These are phyloP conservation scores for Labia minor DNA, from an alignment of 2,888 invertebrate species.

Conservation along the genomic window DNA sequence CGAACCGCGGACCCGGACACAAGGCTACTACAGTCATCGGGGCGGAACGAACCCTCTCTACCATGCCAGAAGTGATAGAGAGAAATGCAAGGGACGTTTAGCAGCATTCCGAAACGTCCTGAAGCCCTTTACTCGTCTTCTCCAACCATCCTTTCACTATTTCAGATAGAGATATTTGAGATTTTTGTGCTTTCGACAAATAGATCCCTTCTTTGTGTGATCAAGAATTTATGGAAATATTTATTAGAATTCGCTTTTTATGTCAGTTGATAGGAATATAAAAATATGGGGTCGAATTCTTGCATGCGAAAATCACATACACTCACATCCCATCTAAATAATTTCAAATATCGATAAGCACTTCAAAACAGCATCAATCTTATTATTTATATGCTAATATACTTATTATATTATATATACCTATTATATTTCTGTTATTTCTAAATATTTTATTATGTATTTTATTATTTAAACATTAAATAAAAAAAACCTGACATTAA, in stretches of 20 bases:
- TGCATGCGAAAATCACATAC: no score
- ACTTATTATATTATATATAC: no score
- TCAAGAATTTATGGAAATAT: constrained; percentile 8
- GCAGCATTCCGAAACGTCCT: background rate
- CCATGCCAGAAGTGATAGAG: background rate
- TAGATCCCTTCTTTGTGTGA: background rate
- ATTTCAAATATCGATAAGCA: no score
- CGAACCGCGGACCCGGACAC: constrained; percentile 13
- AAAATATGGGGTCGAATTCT: no score
- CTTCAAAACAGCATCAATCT: no score
- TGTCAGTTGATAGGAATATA: background rate
- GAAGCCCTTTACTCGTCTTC: background rate
- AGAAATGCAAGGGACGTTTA: background rate
- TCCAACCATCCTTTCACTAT: background rate
- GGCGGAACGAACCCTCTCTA: background rate
- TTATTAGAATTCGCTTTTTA: constrained; percentile 3
- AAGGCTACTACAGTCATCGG: background rate
- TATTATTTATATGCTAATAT: no score
- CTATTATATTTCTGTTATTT: no score
- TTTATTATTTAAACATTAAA: no score
- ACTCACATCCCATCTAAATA: no score
- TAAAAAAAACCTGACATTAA: no score
- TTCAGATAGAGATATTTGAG: constrained; percentile 7
- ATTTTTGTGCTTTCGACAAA: background rate
- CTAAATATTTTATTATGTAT: no score